Percentiles rank a stretch among this genome's conserved stretches.
Conservation (phyloP, 2,888 invertebrate species). For the Philonicus albiceps region DNA sequence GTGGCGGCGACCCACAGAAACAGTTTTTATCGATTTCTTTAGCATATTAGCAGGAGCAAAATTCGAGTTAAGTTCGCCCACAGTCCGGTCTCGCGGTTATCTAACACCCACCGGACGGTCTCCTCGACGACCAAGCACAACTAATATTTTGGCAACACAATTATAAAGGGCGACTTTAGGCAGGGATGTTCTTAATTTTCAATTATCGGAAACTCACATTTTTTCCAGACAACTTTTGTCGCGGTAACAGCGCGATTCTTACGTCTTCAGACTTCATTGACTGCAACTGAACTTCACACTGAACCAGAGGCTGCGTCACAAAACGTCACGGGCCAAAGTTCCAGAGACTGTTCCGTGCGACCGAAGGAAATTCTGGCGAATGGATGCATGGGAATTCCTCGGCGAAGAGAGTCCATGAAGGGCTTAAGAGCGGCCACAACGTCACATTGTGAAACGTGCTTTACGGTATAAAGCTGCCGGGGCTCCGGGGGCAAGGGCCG, state of each 20-base stretch:
- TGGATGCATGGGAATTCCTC: background rate
- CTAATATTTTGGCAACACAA: background rate
- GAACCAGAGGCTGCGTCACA: conserved; percentile 5
- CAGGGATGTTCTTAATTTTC: background rate
- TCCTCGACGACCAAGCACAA: conserved; percentile 34
- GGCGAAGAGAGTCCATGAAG: background rate
- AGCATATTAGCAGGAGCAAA: background rate
- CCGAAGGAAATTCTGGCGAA: background rate
- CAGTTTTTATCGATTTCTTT: conserved; percentile 13
- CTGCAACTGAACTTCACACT: conserved; percentile 28
- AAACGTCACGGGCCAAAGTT: conserved; percentile 8
- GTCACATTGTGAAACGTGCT: background rate
- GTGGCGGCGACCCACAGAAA: conserved; percentile 34
- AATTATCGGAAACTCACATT: conserved; percentile 59
- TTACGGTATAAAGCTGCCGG: background rate
- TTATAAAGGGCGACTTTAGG: background rate
- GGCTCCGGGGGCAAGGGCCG: background rate
- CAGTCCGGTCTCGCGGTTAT: background rate
- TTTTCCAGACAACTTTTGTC: conserved; percentile 64
- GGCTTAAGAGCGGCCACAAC: background rate
- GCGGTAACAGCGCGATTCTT: conserved; percentile 63
- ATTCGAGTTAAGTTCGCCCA: background rate
- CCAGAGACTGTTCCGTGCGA: background rate
- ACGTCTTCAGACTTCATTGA: conserved; percentile 55
- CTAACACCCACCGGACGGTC: conserved; percentile 23